Conservation (phyloP, 1,140 invertebrate species). For the Drosophila azteca region DNA sequence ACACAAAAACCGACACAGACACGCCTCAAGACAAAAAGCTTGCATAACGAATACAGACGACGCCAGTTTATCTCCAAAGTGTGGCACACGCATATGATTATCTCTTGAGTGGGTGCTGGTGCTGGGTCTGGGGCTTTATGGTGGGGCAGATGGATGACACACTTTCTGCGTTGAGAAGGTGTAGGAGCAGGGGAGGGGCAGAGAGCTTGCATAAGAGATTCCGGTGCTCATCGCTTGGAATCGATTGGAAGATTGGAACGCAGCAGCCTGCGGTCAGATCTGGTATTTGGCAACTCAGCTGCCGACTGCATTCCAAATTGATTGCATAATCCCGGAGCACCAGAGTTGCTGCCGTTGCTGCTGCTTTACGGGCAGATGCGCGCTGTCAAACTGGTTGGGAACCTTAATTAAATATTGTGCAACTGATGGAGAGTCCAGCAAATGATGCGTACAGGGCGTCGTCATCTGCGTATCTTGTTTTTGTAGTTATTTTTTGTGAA, state of each 20-base stretch:
- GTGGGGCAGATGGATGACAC: too few species aligned
- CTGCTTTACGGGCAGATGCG: conserved; percentile 28
- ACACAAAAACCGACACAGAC: too few species aligned
- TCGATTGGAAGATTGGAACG: conserved; percentile 18
- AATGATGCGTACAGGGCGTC: conserved; percentile 50
- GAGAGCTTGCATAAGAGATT: conserved; percentile 24
- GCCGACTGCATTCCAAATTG: conserved; percentile 56
- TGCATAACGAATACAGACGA: too few species aligned
- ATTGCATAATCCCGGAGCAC: conserved; percentile 49
- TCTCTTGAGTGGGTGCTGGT: too few species aligned
- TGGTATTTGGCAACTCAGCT: conserved; percentile 38
- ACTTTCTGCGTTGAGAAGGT: neutral
- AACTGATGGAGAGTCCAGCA: conserved; percentile 17
- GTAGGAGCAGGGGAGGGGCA: neutral
- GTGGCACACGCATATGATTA: too few species aligned
- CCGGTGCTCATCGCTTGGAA: too few species aligned
- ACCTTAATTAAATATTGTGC: conserved; percentile 59
- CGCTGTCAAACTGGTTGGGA: conserved; percentile 57
- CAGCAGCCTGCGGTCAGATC: conserved; percentile 9
- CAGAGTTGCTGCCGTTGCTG: neutral
- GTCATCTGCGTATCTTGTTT: conserved; percentile 3
- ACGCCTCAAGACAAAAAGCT: too few species aligned
- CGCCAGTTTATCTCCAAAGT: too few species aligned
- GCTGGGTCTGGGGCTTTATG: too few species aligned
- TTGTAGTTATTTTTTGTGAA: conserved; percentile 29